Conservation (phyloP, 2,113 vertebrate genomes). For the Dicentrarchus labrax region DNA sequence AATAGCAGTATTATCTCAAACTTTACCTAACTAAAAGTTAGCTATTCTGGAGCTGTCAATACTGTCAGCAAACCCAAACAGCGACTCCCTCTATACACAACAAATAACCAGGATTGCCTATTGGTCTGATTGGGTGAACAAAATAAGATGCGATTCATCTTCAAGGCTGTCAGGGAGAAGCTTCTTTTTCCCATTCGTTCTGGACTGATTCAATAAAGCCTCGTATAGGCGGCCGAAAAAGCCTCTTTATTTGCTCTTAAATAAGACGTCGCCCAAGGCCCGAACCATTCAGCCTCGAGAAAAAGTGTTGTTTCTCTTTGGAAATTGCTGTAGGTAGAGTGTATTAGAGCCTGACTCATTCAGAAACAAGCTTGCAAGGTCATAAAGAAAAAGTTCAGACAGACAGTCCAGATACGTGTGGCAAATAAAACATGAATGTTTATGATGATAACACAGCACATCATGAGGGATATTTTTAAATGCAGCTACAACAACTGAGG, state of each 20-base stretch:
- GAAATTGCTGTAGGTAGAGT: slow-evolving; percentile 28
- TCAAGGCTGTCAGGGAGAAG: not conserved
- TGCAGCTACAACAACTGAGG: not conserved
- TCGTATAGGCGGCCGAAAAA: slow-evolving; percentile 20
- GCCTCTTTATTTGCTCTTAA: slow-evolving; percentile 39
- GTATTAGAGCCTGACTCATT: slow-evolving; percentile 25
- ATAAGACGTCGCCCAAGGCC: slow-evolving; percentile 20
- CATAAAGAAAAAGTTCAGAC: slow-evolving; percentile 12
- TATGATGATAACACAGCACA: not conserved
- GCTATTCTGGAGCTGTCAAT: not conserved
- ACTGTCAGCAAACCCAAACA: not conserved
- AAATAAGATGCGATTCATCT: not conserved
- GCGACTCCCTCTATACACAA: not conserved
- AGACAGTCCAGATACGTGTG: not conserved
- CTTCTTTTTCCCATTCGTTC: not conserved
- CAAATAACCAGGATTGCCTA: not conserved
- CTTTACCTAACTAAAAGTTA: not conserved
- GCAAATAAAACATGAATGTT: slow-evolving; percentile 16
- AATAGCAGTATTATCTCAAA: not conserved
- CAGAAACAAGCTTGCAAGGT: slow-evolving; percentile 27
- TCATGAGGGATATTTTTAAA: slow-evolving; percentile 48
- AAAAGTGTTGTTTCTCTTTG: slow-evolving; percentile 21
- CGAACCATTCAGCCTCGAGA: slow-evolving; percentile 1
- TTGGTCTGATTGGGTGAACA: not conserved
- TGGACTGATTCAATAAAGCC: slow-evolving; percentile 25